Conservation (phyloP, 2,888 invertebrate species). For the Desoria tigrina region DNA sequence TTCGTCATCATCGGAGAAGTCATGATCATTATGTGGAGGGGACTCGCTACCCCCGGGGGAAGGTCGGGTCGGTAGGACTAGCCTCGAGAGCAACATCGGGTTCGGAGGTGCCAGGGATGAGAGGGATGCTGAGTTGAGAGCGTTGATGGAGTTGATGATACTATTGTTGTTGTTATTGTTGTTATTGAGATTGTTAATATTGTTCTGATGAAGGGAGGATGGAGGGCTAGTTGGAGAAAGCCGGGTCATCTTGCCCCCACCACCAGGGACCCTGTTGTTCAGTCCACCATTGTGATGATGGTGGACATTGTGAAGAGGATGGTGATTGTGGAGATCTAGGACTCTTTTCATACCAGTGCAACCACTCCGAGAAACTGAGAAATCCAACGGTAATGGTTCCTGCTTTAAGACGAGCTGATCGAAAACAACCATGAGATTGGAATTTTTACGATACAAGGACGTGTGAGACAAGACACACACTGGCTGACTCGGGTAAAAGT, state of each 20-base stretch:
- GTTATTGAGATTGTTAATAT: constrained; percentile 27
- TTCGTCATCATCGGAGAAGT: constrained; percentile 52
- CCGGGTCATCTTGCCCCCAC: constrained; percentile 49
- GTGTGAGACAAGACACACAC: too few species aligned
- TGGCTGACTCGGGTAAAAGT: too few species aligned
- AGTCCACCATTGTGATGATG: constrained; percentile 29
- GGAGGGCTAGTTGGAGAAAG: constrained; percentile 22
- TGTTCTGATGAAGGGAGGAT: constrained; percentile 19
- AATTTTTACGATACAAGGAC: neutral
- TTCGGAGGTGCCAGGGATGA: constrained; percentile 46
- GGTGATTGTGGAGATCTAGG: constrained; percentile 50
- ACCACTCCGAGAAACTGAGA: constrained; percentile 42
- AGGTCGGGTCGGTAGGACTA: constrained; percentile 47
- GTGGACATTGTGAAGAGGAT: constrained; percentile 41
- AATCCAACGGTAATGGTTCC: constrained; percentile 47
- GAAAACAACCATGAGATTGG: constrained; percentile 52
- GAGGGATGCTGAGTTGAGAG: constrained; percentile 27
- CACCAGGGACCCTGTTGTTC: constrained; percentile 29
- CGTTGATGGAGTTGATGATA: constrained; percentile 28
- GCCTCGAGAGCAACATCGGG: constrained; percentile 51
- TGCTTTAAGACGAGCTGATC: constrained; percentile 41
- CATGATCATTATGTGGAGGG: constrained; percentile 46
- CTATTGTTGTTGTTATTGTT: constrained; percentile 23
- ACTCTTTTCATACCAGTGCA: constrained; percentile 52
- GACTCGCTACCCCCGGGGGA: constrained; percentile 47